Percentiles rank a stretch among this genome's conserved stretches.
Conservation (phyloP, 92 coral and sea anemone genomes). For the Actinostola sp. region DNA sequence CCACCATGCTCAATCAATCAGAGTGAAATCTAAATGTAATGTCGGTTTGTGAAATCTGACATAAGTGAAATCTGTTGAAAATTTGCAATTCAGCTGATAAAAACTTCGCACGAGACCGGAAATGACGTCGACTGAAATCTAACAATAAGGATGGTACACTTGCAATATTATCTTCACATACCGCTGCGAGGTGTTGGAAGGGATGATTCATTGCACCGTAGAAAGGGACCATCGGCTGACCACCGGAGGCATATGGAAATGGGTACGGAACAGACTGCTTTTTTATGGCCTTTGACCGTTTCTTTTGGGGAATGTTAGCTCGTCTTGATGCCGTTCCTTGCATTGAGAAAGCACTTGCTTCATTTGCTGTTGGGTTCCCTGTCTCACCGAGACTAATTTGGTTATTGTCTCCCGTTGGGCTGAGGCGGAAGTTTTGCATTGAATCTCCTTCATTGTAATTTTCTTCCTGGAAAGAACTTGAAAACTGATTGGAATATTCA, state of each 20-base stretch:
- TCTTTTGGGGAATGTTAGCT: conserved; percentile 43
- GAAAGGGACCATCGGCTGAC: conserved; percentile 13
- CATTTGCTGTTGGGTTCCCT: conserved; percentile 17
- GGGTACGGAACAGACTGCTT: conserved; percentile 87
- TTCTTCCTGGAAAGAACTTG: conserved; percentile 1
- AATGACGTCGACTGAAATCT: too few species aligned
- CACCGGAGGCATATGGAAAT: conserved; percentile 26
- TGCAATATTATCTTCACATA: background rate
- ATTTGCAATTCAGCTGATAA: too few species aligned
- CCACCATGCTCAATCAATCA: too few species aligned
- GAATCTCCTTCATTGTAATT: background rate
- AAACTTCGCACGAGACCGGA: too few species aligned
- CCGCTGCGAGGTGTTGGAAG: conserved; percentile 16
- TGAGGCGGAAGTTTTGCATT: conserved; percentile 31
- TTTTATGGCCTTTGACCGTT: conserved; percentile 34
- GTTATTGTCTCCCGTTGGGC: conserved; percentile 25
- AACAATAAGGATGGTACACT: background rate
- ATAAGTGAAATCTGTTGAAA: too few species aligned
- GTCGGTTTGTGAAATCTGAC: too few species aligned
- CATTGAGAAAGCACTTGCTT: conserved; percentile 19
- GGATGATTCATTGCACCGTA: conserved; percentile 25
- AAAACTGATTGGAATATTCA: conserved; percentile 37
- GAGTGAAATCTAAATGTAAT: too few species aligned
- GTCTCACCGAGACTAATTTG: conserved; percentile 9
- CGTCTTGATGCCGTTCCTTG: conserved; percentile 50